Conservation (phyloP, 1,140 invertebrate genomes). For the Ceratitis capitata region DNA sequence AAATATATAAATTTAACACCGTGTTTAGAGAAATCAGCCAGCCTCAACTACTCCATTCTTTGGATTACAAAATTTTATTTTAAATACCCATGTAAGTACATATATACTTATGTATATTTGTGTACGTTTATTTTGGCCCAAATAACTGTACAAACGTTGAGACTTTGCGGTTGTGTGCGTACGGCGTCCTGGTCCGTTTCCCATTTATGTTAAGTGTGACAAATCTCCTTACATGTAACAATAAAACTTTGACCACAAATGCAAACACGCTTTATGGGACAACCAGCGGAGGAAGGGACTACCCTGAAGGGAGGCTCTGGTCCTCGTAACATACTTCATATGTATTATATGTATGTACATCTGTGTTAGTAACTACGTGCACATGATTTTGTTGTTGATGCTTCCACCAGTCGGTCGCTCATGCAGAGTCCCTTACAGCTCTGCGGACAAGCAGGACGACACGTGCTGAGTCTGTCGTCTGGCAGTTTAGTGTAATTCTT, state of each 20-base stretch:
- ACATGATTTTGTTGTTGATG: background rate
- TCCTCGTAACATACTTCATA: background rate
- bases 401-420: background rate
- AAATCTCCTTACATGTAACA: constrained; percentile 31
- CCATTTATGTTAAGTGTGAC: constrained; percentile 21
- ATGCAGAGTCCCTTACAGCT: background rate
- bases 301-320: background rate
- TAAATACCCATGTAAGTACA: background rate
- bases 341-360: background rate
- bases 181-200: background rate
- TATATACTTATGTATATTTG: background rate
- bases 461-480: background rate
- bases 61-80: background rate
- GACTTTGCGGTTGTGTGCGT: background rate
- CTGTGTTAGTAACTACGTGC: background rate
- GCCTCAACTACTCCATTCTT: no score
- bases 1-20: no score
- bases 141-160: background rate
- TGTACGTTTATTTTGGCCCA: background rate
- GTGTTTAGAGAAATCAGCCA: no score
- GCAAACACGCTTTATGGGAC: background rate
- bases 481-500: background rate
- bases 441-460: background rate
- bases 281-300: background rate
- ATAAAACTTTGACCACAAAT: constrained; percentile 33